phyloP scores from a whole-genome alignment of 2,797 vertebrate genomes.

The Spinibarbus caldwelli region DNA sequence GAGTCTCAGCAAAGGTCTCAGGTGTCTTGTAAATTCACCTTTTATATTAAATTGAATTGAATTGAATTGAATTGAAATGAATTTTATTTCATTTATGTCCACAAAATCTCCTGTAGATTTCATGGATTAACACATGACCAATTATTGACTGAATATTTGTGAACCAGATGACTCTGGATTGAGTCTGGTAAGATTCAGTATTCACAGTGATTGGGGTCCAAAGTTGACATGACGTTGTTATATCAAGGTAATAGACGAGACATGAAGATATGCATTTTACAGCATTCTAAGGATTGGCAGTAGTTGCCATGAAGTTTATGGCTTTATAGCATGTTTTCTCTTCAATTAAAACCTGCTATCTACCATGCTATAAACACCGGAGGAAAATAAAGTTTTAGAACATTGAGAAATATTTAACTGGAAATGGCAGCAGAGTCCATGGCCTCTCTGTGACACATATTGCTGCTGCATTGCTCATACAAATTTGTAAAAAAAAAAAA shows the following conservation, averaged over 20 bases:
- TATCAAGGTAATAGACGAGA: slow-evolving; percentile 73
- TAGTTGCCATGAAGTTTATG: slow-evolving; percentile 64
- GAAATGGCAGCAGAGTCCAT: slow-evolving; percentile 28
- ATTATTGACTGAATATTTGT: slow-evolving; percentile 10
- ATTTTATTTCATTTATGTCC: neutral
- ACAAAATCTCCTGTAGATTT: neutral
- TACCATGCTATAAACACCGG: slow-evolving; percentile 59
- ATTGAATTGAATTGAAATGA: neutral
- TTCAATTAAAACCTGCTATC: slow-evolving; percentile 66
- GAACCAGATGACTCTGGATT: slow-evolving; percentile 61
- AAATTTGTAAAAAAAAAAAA: neutral
- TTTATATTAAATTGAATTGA: neutral
- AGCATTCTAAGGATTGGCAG: slow-evolving; percentile 49
- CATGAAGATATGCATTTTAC: slow-evolving; percentile 67
- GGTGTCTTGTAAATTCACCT: neutral
- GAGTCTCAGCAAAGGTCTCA: neutral
- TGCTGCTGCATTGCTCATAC: neutral
- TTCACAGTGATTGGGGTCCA: slow-evolving; percentile 71
- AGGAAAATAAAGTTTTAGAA: slow-evolving; percentile 60
- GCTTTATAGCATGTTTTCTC: slow-evolving; percentile 70
- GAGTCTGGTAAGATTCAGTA: slow-evolving; percentile 59
- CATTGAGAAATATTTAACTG: slow-evolving; percentile 67
- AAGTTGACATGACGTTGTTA: slow-evolving; percentile 73
- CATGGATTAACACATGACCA: neutral
- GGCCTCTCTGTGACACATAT: slow-evolving; percentile 16